Evolutionary conservation across 2,888 invertebrate genomes (phyloP).

Genomic region (Pristionchus fissidentatus): DNA sequence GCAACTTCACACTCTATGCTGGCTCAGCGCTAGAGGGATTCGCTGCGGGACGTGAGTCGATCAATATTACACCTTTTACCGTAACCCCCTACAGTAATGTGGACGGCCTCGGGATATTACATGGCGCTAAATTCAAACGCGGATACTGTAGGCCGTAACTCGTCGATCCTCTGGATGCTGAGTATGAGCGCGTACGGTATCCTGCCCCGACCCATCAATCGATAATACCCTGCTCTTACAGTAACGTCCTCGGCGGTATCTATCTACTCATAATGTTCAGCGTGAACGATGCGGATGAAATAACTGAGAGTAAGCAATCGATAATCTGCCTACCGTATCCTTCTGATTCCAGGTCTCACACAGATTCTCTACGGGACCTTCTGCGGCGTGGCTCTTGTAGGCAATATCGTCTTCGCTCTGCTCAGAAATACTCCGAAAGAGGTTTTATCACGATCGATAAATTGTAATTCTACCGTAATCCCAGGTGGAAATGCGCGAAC

Average conservation of each 20-base stretch:
- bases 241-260: slow-evolving; percentile 39
- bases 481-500: slow-evolving; percentile 31
- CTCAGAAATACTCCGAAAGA: slow-evolving; percentile 11
- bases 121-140: slow-evolving; percentile 48
- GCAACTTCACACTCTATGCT: slow-evolving; percentile 40
- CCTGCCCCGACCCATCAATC: not conserved
- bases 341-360: not conserved
- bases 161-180: slow-evolving; percentile 38
- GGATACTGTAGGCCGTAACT: slow-evolving; percentile 46
- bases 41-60: slow-evolving; percentile 39
- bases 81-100: slow-evolving; percentile 42
- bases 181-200: slow-evolving; percentile 11
- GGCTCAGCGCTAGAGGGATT: slow-evolving; percentile 32
- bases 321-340: not conserved
- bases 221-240: slow-evolving; percentile 5
- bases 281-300: slow-evolving; percentile 13
- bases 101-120: slow-evolving; percentile 48
- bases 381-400: slow-evolving; percentile 40
- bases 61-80: not conserved
- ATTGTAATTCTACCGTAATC: not conserved
- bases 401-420: slow-evolving; percentile 41
- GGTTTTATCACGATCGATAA: not conserved
- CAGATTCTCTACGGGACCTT: slow-evolving; percentile 39
- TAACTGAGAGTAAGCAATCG: slow-evolving; percentile 2
- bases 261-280: slow-evolving; percentile 40